Conservation (phyloP, 2,888 invertebrate species). For the Aspidiotus destructor region DNA sequence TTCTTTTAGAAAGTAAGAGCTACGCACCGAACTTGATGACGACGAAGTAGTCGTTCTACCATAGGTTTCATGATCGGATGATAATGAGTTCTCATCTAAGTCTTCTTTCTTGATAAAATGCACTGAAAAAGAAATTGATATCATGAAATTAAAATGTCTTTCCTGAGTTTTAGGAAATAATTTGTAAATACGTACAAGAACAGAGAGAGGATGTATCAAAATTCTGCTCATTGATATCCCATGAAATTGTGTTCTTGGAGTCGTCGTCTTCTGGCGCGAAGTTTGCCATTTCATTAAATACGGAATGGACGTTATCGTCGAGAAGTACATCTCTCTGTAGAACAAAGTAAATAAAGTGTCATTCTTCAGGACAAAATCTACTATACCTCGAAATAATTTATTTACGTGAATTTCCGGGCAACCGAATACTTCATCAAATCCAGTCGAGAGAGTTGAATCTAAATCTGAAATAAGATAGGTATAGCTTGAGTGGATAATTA, state of each 20-base stretch:
- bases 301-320: constrained; percentile 21
- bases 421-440: too few relatives aligned
- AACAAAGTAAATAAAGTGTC: too few relatives aligned
- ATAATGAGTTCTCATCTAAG: constrained; percentile 2
- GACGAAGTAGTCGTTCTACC: not conserved
- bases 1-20: not conserved
- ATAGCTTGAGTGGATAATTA: too few relatives aligned
- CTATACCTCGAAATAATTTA: too few relatives aligned
- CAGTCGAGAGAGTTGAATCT: too few relatives aligned
- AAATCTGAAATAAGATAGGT: too few relatives aligned
- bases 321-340: not conserved
- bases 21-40: not conserved
- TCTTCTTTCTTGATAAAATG: constrained; percentile 19
- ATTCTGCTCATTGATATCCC: constrained; percentile 28
- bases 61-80: not conserved
- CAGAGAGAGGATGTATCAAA: constrained; percentile 24
- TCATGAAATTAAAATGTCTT: not conserved
- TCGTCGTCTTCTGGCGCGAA: constrained; percentile 22
- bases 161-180: not conserved
- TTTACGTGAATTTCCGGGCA: too few relatives aligned
- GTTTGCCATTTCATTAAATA: constrained; percentile 26
- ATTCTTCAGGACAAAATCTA: too few relatives aligned
- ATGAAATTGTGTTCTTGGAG: constrained; percentile 22
- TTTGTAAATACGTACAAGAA: constrained; percentile 16
- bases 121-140: constrained; percentile 11